Evolutionary conservation across 1,140 invertebrate genomes (phyloP).

Genomic region (Octopus sinensis): DNA sequence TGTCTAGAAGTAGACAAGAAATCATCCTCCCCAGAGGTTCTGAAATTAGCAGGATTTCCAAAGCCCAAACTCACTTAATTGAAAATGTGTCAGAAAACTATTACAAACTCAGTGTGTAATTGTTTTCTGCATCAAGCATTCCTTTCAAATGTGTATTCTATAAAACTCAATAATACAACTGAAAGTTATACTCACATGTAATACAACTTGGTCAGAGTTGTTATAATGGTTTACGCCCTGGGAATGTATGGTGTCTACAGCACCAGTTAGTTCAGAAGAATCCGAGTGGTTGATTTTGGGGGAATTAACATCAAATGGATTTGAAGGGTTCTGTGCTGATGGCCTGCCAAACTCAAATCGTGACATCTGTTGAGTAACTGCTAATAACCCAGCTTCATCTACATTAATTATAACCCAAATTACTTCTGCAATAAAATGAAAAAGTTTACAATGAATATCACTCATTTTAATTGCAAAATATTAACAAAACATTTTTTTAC

Average conservation of each 20-base stretch:
- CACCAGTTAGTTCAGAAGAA: neutral
- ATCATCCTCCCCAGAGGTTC: too few species aligned
- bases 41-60: too few species aligned
- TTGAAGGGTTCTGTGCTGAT: conserved; percentile 27
- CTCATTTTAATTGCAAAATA: too few species aligned
- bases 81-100: too few species aligned
- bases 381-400: conserved; percentile 67
- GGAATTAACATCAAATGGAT: conserved; percentile 41
- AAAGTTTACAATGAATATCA: conserved; percentile 2
- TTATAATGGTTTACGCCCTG: conserved; percentile 1
- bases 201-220: conserved; percentile 11
- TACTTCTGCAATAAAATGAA: conserved; percentile 61
- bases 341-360: conserved; percentile 40
- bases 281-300: neutral
- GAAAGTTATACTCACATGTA: neutral
- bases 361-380: conserved; percentile 70
- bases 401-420: conserved; percentile 72
- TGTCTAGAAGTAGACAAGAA: too few species aligned
- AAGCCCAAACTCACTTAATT: too few species aligned
- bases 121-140: too few species aligned
- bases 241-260: neutral
- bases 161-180: neutral
- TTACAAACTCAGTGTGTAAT: too few species aligned
- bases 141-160: too few species aligned
- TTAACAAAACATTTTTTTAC: too few species aligned